These are phyloP conservation scores for Aphis craccivora DNA, from an alignment of 1,140 invertebrate species.

Conservation along the genomic window DNA sequence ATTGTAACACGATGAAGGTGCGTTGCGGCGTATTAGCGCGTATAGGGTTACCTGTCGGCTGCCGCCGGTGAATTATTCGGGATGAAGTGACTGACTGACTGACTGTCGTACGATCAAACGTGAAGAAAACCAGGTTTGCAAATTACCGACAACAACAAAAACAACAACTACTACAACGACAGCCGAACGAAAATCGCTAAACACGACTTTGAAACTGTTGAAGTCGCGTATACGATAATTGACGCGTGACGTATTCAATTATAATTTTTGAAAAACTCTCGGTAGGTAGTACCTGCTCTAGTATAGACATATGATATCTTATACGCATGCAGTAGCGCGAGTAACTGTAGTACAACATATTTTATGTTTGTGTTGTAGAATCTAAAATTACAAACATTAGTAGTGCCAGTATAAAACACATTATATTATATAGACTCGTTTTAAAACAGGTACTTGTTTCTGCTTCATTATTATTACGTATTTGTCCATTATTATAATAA, in stretches of 20 bases:
- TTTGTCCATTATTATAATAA: background rate
- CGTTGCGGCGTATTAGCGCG: background rate
- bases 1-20: background rate
- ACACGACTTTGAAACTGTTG: background rate
- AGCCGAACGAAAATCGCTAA: background rate
- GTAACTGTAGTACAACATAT: conserved; percentile 17
- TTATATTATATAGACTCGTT: conserved; percentile 1
- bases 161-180: background rate
- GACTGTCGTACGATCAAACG: background rate
- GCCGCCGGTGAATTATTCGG: background rate
- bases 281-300: background rate
- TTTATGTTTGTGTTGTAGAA: background rate
- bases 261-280: background rate
- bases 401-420: background rate
- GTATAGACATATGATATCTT: background rate
- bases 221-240: background rate
- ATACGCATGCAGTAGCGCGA: background rate
- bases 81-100: background rate
- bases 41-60: background rate
- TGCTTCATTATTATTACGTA: background rate
- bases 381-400: background rate
- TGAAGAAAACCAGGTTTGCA: background rate
- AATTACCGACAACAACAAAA: background rate
- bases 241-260: background rate
- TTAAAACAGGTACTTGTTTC: conserved; percentile 10